Evolutionary conservation across 2,888 invertebrate species (phyloP), one percentile per base, ranked within the genome.

Genomic region (Drosophila mimetica): DNA sequence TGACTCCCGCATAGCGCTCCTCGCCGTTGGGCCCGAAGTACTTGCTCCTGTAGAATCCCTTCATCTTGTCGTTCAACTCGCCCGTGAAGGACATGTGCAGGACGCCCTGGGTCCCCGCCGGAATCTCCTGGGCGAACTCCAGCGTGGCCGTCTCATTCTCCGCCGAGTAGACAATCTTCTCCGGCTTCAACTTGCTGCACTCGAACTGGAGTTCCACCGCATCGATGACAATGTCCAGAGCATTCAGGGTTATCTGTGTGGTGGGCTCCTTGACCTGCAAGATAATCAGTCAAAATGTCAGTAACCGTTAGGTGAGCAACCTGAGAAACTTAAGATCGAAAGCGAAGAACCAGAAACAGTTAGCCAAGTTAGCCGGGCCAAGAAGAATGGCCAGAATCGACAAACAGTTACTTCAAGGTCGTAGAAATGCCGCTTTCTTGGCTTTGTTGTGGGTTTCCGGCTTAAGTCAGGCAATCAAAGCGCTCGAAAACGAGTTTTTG

Each of bases 41-140:
- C 93, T 97, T 97, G 92, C 96, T 97, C 53, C 97, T 94, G 92
- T 98, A 98, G 76, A 98, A 95, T n/a, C 98, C 98, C 91, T 96
- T 97, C 96, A 98, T 96, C 91, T 97, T 97, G 89, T 98, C 97
- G 90, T 97, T 97, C 55, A 98, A 94, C 89, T 95, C 95, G 8
- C 98, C 98, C n/a, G 94, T 94, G 90, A 97, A 98, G 69, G 94
- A 93, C 82, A 98, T 93, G 64, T 92, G 92, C 55, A 98, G 92
- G 1, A 76, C 77, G 34, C 92, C 93, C 58, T 93, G 93, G 1
- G 93, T 92, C 25, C 95, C 94, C 14, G 91, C 89, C 0, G 93
- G 91, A 36, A 97, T 90, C 14, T 92, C 89, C 58, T 94, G 92
- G 7, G 93, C 92, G 88, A 97, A 96, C 32, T 92, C 88, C 71